Percentiles rank a stretch among this genome's conserved stretches.
Conservation (phyloP, 2,888 invertebrate species). For the Himalopsyche kuldschensis region DNA sequence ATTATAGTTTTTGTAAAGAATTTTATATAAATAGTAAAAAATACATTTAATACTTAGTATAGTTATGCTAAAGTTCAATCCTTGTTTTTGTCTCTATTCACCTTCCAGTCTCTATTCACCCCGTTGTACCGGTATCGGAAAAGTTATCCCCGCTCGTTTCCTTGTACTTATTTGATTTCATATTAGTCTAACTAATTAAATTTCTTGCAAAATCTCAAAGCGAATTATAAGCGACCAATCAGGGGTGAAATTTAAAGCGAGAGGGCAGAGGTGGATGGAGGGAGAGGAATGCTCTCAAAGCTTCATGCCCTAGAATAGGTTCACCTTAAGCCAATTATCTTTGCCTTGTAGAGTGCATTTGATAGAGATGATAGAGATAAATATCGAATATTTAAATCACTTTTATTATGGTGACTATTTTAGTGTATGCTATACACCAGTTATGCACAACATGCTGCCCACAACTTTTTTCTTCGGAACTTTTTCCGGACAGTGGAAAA, state of each 20-base stretch:
- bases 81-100: too few species aligned
- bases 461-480: too few species aligned
- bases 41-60: too few species aligned
- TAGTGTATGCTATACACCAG: too few species aligned
- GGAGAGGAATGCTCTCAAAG: neutral
- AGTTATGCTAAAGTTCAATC: too few species aligned
- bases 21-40: too few species aligned
- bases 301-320: neutral
- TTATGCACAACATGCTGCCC: too few species aligned
- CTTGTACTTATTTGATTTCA: neutral
- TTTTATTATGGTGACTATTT: too few species aligned
- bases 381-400: neutral
- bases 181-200: neutral
- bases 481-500: too few species aligned
- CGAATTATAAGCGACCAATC: neutral
- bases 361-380: neutral
- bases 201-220: neutral
- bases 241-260: neutral
- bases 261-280: neutral
- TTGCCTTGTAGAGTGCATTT: neutral
- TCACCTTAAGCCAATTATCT: neutral
- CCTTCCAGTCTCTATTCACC: too few species aligned
- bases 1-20: too few species aligned
- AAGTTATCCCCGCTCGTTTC: neutral
- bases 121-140: too few species aligned